Evolutionary conservation across 2,888 invertebrate genomes (phyloP), one percentile per base, ranked within the genome.

Genomic region (Acleris sparsana): DNA sequence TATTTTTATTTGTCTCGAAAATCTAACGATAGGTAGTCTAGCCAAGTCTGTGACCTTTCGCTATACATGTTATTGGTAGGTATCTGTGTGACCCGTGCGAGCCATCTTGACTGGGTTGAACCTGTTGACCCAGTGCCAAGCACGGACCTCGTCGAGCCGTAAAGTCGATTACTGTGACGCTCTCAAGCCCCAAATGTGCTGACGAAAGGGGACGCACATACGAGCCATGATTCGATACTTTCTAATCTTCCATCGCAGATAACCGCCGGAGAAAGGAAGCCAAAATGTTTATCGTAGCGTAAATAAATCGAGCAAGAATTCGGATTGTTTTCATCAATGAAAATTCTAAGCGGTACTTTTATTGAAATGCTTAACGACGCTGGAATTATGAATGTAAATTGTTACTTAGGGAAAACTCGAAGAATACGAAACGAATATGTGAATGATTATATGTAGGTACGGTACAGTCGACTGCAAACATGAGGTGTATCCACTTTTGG

Each of bases 61-160:
- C 52, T 46, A 53, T 25, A 53, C 13, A 62, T 22, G 39, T 48
- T 57, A 62, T 66, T 62, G 62, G 52, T 55, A 65, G 73, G 76
- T 77, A 78, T 74, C 69, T 74, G 69, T 76, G 74, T 77, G 75
- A 73, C 72, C 66, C 39, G 66, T 72, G 74, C 74, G 71, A 71
- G 63, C 73, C 75, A 76, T 78, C 80, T 84, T 83, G 83, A 82
- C 80, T 82, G 74, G 68, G 74, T 75, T 84, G 84, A 85, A 83
- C 84, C 80, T 74, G 78, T 87, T 87, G 88, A 88, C 88, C 87
- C 77, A 85, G 73, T 80, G 71, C 69, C 66, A 62, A 72, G 60
- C 69, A 72, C 70, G 78, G 77, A 78, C 80, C 80, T 80, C 78
- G 73, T 71, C 73, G 73, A 74, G 77, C 73, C 76, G 73, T 74